Percentiles rank a stretch among this genome's conserved stretches.
These are phyloP conservation scores for Zaprionus camerounensis DNA, from an alignment of 1,140 invertebrate species.

Conservation along the genomic window DNA sequence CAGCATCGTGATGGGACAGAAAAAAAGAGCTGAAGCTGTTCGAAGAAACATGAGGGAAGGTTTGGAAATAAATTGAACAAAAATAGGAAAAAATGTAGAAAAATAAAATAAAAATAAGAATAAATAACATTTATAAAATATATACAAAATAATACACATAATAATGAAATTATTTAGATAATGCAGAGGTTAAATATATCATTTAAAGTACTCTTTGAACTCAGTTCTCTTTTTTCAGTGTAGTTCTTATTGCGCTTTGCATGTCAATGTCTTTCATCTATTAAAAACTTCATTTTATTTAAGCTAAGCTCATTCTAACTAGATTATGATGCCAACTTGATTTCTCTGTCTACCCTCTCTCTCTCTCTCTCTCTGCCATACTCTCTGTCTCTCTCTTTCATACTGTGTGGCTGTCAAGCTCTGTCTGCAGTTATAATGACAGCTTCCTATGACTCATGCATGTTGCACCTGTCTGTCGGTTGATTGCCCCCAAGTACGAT, in stretches of 20 bases:
- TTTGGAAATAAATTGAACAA: not conserved
- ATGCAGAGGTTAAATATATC: not conserved
- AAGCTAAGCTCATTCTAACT: constrained; percentile 34
- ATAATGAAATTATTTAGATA: not conserved
- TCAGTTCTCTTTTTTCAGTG: not conserved
- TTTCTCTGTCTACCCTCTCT: not conserved
- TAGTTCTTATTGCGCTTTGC: not conserved
- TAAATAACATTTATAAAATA: not conserved
- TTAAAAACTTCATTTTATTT: constrained; percentile 59
- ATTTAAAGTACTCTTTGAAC: not conserved
- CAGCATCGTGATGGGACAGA: not conserved
- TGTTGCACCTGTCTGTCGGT: constrained; percentile 32
- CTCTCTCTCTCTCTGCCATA: not conserved
- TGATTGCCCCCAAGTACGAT: constrained; percentile 31
- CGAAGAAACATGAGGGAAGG: not conserved
- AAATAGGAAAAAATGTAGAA: not conserved
- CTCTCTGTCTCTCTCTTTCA: not conserved
- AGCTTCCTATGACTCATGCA: constrained; percentile 15
- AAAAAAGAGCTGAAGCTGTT: not conserved
- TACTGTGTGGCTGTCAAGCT: not conserved
- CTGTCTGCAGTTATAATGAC: constrained; percentile 35
- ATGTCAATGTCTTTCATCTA: constrained; percentile 13
- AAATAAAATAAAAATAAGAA: not conserved
- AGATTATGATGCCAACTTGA: constrained; percentile 25
- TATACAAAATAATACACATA: not conserved